Evolutionary conservation across 2,797 vertebrate species (phyloP).

Genomic region (Falco naumanni): DNA sequence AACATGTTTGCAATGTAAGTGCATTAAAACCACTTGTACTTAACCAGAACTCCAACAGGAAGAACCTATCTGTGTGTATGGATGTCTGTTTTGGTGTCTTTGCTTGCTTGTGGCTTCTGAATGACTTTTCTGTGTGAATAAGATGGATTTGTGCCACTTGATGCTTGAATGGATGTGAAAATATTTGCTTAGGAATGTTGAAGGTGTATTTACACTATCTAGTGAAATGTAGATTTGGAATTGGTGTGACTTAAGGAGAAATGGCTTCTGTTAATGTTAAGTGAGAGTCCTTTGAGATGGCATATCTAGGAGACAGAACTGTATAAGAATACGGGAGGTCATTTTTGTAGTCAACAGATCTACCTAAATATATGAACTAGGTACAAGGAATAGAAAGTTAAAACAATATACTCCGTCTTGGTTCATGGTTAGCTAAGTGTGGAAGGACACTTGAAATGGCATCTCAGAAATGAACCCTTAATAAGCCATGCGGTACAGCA

Average conservation of each 20-base stretch:
- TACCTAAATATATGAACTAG: background rate
- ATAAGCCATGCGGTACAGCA: background rate
- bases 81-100: background rate
- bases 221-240: background rate
- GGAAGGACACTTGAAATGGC: background rate
- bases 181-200: background rate
- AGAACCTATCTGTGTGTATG: background rate
- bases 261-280: background rate
- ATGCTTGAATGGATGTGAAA: background rate
- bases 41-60: background rate
- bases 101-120: background rate
- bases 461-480: background rate
- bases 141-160: background rate
- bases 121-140: background rate
- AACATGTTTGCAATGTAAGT: background rate
- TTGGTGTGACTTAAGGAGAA: background rate
- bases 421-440: background rate
- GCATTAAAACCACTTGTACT: background rate
- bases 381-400: background rate
- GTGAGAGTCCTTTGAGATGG: background rate
- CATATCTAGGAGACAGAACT: background rate
- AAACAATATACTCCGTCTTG: background rate
- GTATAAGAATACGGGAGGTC: background rate
- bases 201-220: background rate
- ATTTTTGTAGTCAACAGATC: background rate